These are phyloP conservation scores for Schizaphis graminum DNA, from an alignment of 2,888 invertebrate species.

Conservation along the genomic window DNA sequence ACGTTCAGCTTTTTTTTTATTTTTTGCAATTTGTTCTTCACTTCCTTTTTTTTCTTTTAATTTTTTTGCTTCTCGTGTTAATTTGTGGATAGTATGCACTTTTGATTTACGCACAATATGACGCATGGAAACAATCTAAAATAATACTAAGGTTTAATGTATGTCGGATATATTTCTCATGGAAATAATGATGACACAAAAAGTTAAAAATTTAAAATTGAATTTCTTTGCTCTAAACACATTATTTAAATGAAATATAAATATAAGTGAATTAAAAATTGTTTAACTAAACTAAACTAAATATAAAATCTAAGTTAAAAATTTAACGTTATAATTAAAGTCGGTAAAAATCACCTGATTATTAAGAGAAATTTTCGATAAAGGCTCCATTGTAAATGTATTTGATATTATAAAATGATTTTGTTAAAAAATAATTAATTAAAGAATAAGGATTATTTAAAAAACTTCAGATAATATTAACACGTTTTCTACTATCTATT, in stretches of 20 bases:
- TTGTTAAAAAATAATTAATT: neutral
- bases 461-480: no score
- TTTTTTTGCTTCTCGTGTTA: slow-evolving; percentile 69
- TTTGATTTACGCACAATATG: slow-evolving; percentile 68
- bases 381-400: slow-evolving; percentile 31
- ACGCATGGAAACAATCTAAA: slow-evolving; percentile 69
- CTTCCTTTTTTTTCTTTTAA: slow-evolving; percentile 68
- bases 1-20: slow-evolving; percentile 68
- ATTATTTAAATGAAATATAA: neutral
- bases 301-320: neutral
- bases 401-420: neutral
- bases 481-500: no score
- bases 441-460: no score
- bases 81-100: slow-evolving; percentile 68
- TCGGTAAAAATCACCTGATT: slow-evolving; percentile 42
- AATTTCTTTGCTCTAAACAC: neutral
- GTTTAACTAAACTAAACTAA: no score
- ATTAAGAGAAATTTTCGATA: slow-evolving; percentile 45
- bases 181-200: neutral
- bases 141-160: neutral
- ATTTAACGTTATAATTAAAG: neutral
- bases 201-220: neutral
- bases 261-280: neutral
- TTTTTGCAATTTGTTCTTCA: slow-evolving; percentile 68
- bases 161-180: neutral